These are phyloP conservation scores for Calameuta idolon DNA, from an alignment of 2,888 invertebrate species.

Conservation along the genomic window DNA sequence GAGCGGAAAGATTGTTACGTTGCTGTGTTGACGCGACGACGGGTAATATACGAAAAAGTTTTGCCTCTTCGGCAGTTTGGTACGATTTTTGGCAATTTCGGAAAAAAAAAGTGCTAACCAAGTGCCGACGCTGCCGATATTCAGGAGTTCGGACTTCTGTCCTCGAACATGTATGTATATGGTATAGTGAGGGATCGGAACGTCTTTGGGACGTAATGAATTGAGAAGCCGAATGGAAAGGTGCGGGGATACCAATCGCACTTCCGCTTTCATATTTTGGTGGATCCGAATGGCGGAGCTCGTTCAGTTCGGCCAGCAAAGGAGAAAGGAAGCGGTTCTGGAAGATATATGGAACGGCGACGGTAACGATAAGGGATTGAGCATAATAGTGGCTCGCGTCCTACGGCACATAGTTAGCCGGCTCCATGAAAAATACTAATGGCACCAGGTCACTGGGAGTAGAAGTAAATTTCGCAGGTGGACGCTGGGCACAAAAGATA, in stretches of 20 bases:
- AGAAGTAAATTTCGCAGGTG: constrained; percentile 59
- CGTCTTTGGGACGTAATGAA: background rate
- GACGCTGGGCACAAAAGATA: constrained; percentile 55
- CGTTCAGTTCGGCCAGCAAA: background rate
- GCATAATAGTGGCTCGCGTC: constrained; percentile 50
- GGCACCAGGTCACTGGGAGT: constrained; percentile 52
- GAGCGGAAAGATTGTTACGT: background rate
- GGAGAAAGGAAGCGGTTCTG: constrained; percentile 40
- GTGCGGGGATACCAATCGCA: constrained; percentile 1
- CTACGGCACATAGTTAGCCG: constrained; percentile 49
- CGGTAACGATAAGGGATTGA: constrained; percentile 53
- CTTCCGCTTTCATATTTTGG: constrained; percentile 7
- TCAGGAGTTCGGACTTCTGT: background rate
- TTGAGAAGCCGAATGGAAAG: background rate
- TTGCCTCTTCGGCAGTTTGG: background rate
- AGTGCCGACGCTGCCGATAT: background rate
- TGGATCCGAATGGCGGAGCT: background rate
- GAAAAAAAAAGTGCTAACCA: background rate
- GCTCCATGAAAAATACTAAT: constrained; percentile 61
- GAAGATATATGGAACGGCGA: constrained; percentile 46
- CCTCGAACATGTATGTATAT: background rate
- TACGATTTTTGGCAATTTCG: background rate
- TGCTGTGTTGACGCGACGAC: no score
- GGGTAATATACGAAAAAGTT: background rate
- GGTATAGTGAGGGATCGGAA: background rate